A percentile compares a stretch with the other conserved stretches of the same genome.
Evolutionary conservation across 2,113 vertebrate genomes (phyloP).

Genomic region (Daubentonia madagascariensis): DNA sequence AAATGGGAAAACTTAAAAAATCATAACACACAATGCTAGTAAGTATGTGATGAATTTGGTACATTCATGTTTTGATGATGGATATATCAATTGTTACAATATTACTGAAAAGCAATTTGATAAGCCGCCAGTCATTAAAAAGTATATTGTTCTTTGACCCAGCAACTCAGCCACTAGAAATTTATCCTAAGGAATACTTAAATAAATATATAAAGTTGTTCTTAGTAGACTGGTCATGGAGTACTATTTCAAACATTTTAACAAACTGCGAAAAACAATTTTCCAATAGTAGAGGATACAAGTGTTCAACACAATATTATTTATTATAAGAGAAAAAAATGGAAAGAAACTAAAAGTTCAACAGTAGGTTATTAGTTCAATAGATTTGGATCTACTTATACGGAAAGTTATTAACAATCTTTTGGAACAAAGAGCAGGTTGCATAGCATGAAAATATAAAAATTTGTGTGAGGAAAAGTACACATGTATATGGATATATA

Average conservation of each 20-base stretch:
- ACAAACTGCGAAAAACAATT: background rate
- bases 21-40: background rate
- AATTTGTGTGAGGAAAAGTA: background rate
- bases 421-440: constrained; percentile 3
- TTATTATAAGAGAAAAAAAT: constrained; percentile 2
- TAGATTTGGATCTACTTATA: background rate
- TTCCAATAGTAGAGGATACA: background rate
- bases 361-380: background rate
- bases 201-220: background rate
- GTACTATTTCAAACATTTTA: background rate
- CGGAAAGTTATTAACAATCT: background rate
- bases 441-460: background rate
- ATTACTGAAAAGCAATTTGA: background rate
- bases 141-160: background rate
- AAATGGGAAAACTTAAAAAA: background rate
- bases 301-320: background rate
- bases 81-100: background rate
- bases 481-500: background rate
- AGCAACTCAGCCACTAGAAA: background rate
- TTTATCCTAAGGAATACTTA: background rate
- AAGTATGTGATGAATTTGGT: background rate
- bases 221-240: background rate
- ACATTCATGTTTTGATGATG: background rate
- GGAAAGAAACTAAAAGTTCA: background rate
- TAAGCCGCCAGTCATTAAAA: background rate